These are phyloP conservation scores for Acropora tenuis DNA, from an alignment of 64 coral and sea anemone genomes.

Conservation along the genomic window DNA sequence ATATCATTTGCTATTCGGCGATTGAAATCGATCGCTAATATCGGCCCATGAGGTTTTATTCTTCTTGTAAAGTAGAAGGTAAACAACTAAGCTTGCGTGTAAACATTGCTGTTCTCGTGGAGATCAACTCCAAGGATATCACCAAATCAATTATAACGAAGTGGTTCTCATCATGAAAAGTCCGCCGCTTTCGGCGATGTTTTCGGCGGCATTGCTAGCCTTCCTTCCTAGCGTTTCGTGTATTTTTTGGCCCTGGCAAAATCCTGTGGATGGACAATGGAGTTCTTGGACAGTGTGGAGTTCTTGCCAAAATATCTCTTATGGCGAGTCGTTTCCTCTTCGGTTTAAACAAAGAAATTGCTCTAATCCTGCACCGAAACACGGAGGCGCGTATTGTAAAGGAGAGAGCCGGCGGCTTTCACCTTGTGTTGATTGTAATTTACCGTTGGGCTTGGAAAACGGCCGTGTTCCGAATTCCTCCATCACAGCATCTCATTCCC, in stretches of 20 bases:
- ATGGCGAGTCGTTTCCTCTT: constrained; percentile 59
- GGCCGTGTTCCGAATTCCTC: constrained; percentile 58
- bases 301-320: constrained; percentile 56
- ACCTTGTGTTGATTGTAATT: constrained; percentile 70
- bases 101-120: neutral
- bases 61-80: too few relatives aligned
- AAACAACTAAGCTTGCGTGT: too few relatives aligned
- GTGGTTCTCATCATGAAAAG: neutral
- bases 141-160: neutral
- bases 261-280: constrained; percentile 76
- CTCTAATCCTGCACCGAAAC: constrained; percentile 73
- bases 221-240: neutral
- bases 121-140: too few relatives aligned
- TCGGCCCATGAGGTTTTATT: too few relatives aligned
- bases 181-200: neutral
- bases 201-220: neutral
- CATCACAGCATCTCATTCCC: constrained; percentile 72
- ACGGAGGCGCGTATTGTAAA: constrained; percentile 56
- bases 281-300: constrained; percentile 80
- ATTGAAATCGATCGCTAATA: too few relatives aligned
- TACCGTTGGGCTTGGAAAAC: constrained; percentile 77
- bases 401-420: constrained; percentile 52
- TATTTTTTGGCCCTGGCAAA: constrained; percentile 50
- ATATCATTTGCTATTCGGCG: neutral
- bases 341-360: constrained; percentile 84